A percentile compares a stretch with the other conserved stretches of the same genome.
phyloP scores from a whole-genome alignment of 2,888 invertebrate genomes.

The Entomobrya multifasciata region DNA sequence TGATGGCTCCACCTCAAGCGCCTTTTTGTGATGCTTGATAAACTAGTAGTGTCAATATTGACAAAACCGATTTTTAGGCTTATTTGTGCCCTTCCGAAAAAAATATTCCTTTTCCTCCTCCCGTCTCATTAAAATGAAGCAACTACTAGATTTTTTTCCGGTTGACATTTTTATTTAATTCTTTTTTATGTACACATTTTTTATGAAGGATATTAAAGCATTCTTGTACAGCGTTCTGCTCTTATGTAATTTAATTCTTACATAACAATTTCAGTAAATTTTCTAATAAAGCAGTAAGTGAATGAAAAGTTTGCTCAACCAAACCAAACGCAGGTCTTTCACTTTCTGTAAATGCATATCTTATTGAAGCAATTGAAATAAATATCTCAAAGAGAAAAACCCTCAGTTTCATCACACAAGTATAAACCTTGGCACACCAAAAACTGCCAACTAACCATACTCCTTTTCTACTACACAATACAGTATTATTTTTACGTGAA shows the following conservation, averaged over 20 bases:
- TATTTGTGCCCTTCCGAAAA: no score
- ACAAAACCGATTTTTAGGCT: slow-evolving; percentile 48
- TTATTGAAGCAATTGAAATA: slow-evolving; percentile 46
- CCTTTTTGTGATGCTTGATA: no score
- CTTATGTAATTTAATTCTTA: background rate
- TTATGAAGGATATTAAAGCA: background rate
- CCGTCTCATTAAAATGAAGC: background rate
- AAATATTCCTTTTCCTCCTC: no score
- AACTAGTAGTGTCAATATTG: slow-evolving; percentile 57
- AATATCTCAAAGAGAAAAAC: background rate
- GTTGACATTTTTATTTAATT: slow-evolving; percentile 16
- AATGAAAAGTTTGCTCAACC: no score
- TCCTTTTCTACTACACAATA: slow-evolving; percentile 5
- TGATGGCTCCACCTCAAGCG: slow-evolving; percentile 5
- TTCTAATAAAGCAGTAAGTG: background rate
- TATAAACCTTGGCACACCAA: slow-evolving; percentile 7
- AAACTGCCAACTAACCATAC: background rate
- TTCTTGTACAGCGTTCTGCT: background rate
- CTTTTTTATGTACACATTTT: slow-evolving; percentile 11
- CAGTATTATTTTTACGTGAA: slow-evolving; percentile 2
- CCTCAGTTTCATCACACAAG: slow-evolving; percentile 7
- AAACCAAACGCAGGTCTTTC: no score
- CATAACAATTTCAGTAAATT: background rate
- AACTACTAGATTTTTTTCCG: no score
- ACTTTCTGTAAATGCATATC: background rate